phyloP scores from a whole-genome alignment of 1,140 invertebrate genomes.

The Dendrolimus punctatus region DNA sequence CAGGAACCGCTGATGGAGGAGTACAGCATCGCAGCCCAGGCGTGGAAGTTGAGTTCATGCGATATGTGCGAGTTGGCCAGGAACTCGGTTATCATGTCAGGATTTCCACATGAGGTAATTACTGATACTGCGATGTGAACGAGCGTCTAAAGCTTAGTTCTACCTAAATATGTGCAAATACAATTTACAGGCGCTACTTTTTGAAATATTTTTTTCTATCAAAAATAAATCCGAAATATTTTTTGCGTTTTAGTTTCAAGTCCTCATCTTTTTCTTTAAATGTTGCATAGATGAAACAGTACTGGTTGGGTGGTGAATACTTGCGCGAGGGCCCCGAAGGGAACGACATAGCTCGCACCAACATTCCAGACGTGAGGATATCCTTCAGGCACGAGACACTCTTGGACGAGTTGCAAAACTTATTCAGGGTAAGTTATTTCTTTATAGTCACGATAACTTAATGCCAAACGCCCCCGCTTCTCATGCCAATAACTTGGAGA shows the following conservation, averaged over 20 bases:
- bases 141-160: no score
- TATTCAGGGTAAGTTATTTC: constrained; percentile 80
- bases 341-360: constrained; percentile 97
- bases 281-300: constrained; percentile 91
- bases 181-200: no score
- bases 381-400: constrained; percentile 93
- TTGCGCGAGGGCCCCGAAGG: constrained; percentile 95
- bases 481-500: neutral
- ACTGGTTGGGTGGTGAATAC: constrained; percentile 98
- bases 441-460: neutral
- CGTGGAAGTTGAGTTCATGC: constrained; percentile 98
- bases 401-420: constrained; percentile 94
- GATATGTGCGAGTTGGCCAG: constrained; percentile 99
- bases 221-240: no score
- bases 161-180: no score
- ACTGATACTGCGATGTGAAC: neutral
- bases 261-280: neutral
- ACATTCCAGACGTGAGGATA: constrained; percentile 98
- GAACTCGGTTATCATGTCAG: constrained; percentile 98
- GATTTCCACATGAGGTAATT: constrained; percentile 93
- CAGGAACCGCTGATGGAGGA: constrained; percentile 99
- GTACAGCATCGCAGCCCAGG: constrained; percentile 99
- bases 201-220: no score
- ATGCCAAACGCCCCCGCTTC: neutral
- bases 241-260: neutral